Conservation (phyloP, 2,888 invertebrate genomes). For the Sphaerophoria taeniata region DNA sequence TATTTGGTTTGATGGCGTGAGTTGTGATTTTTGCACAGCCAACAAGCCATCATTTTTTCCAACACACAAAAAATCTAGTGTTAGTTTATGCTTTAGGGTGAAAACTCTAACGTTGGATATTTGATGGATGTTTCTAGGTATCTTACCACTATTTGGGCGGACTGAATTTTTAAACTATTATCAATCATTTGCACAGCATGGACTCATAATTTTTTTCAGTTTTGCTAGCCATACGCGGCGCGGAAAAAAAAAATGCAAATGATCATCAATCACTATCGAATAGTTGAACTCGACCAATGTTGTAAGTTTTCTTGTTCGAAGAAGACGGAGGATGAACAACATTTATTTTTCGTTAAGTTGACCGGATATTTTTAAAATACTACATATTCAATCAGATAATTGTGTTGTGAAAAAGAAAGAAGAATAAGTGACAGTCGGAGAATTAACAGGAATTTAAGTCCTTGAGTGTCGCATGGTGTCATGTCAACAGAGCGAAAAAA, state of each 20-base stretch:
- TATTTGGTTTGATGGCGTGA: slow-evolving; percentile 45
- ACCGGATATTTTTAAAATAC: slow-evolving; percentile 70
- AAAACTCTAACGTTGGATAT: slow-evolving; percentile 42
- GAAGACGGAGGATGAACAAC: slow-evolving; percentile 67
- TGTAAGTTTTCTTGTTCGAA: slow-evolving; percentile 14
- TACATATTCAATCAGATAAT: slow-evolving; percentile 72
- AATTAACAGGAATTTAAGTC: slow-evolving; percentile 44
- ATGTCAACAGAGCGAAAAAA: slow-evolving; percentile 17
- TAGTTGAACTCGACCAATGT: slow-evolving; percentile 42
- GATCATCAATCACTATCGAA: slow-evolving; percentile 72
- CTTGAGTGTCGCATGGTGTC: slow-evolving; percentile 54
- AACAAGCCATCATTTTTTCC: background rate
- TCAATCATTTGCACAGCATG: slow-evolving; percentile 66
- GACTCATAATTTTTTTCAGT: slow-evolving; percentile 64
- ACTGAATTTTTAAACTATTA: slow-evolving; percentile 73
- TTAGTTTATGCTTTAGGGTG: slow-evolving; percentile 57
- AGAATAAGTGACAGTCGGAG: slow-evolving; percentile 28
- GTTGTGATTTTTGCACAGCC: slow-evolving; percentile 49
- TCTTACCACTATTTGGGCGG: slow-evolving; percentile 68
- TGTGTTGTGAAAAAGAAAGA: slow-evolving; percentile 47
- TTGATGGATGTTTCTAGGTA: slow-evolving; percentile 71
- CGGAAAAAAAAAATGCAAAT: slow-evolving; percentile 28
- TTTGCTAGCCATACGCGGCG: background rate
- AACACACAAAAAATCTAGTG: slow-evolving; percentile 3
- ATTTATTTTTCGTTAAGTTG: too few species aligned